Evolutionary conservation across 2,113 vertebrate genomes (phyloP).

Genomic region (Nothocercus nigrocapillus): DNA sequence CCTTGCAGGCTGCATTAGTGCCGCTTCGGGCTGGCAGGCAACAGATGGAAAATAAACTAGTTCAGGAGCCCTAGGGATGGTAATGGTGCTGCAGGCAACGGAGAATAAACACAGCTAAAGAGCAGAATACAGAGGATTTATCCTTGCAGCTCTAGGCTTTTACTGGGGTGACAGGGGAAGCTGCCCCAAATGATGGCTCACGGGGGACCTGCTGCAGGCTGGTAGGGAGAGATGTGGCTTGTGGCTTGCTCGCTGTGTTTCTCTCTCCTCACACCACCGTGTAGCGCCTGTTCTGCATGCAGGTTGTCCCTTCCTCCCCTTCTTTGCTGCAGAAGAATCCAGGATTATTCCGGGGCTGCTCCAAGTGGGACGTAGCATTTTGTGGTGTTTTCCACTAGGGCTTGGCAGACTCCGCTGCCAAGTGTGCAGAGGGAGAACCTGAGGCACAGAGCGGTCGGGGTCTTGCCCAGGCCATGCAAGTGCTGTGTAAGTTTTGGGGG

Average conservation of each 20-base stretch:
- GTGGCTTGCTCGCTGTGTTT: background rate
- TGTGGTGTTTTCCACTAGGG: background rate
- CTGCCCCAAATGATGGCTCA: background rate
- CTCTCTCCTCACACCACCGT: background rate
- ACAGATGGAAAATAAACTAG: slow-evolving; percentile 65
- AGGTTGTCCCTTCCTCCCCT: background rate
- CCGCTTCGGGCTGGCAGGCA: slow-evolving; percentile 70
- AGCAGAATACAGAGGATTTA: background rate
- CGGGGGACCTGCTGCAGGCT: background rate
- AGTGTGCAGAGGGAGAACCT: background rate
- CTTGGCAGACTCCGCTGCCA: background rate
- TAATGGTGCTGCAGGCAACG: slow-evolving; percentile 15
- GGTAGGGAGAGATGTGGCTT: background rate
- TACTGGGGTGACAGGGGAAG: background rate
- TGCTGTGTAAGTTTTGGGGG: background rate
- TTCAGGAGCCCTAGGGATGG: slow-evolving; percentile 45
- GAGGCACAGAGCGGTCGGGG: background rate
- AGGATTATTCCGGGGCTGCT: background rate
- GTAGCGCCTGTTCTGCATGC: background rate
- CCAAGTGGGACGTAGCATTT: accelerated
- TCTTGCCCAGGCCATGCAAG: background rate
- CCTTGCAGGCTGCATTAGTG: slow-evolving; percentile 64
- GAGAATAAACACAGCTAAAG: background rate
- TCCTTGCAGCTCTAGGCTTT: background rate
- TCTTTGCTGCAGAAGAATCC: background rate